Evolutionary conservation across 2,888 invertebrate genomes (phyloP).

Genomic region (Trichopria drosophilae): DNA sequence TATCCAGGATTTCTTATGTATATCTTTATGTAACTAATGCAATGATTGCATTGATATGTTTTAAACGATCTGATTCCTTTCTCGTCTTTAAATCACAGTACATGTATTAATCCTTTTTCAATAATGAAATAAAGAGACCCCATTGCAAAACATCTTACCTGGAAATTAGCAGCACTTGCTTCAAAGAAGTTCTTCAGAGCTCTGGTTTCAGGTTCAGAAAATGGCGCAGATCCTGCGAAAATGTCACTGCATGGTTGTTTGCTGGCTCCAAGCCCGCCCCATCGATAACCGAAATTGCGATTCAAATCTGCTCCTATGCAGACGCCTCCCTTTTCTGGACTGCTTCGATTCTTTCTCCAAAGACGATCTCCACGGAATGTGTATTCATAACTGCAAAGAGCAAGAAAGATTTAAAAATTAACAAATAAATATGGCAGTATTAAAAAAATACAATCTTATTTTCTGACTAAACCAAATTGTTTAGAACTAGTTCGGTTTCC

Average conservation of each 20-base stretch:
- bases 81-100: no score
- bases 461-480: no score
- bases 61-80: no score
- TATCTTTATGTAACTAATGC: no score
- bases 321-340: slow-evolving; percentile 61
- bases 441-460: no score
- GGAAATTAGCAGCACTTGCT: slow-evolving; percentile 54
- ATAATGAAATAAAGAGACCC: no score
- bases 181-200: slow-evolving; percentile 65
- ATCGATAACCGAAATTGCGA: slow-evolving; percentile 85
- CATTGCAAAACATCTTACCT: no score
- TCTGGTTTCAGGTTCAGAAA: slow-evolving; percentile 84
- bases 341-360: slow-evolving; percentile 79
- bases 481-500: no score
- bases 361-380: slow-evolving; percentile 78
- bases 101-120: no score
- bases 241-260: slow-evolving; percentile 81
- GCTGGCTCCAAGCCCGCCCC: slow-evolving; percentile 85
- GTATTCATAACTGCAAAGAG: slow-evolving; percentile 78
- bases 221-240: slow-evolving; percentile 75
- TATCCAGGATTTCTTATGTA: no score
- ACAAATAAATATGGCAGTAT: background rate
- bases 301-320: slow-evolving; percentile 82
- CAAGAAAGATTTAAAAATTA: background rate
- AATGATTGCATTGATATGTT: no score